Base-by-base conservation (phyloP, 1,140 invertebrate genomes). In the Episyrphus balteatus region DNA sequence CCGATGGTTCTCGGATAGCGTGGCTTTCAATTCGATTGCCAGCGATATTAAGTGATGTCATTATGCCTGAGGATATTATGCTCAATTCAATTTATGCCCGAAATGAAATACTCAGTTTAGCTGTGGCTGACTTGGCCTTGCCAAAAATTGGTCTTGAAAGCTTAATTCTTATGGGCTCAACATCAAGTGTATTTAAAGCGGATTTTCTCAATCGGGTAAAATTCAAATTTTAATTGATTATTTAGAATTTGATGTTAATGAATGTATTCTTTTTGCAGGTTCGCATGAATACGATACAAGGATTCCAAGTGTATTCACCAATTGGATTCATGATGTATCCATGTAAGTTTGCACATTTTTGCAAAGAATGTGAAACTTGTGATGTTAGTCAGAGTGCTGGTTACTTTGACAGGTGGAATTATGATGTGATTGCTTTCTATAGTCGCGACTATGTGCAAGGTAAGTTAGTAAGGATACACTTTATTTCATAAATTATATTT, bases 201-300 rank as follows among this genome's bases (percentile, higher is more conserved):
- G 89, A 93, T 59, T 92, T 88, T 67, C 73, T 93, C 14, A 95
- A 92, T 55, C 75, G 84, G 55, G 84, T 86, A 58, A 71, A 73
- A 62, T 47, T 51, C 41, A 45, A 42, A 12, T 41, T 15, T 14
- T 46, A 17, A 48, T 18, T 5, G 48, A 46, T 34, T 12, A 45
- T 47, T 21, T 37, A 39, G 5, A 46, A 19, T 11, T 36, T 19
- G 21, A 41, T 33, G 11, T 36, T 5, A 39, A 14, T 32, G 7
- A 38, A 32, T 44, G 44, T 44, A 45, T 31, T 43, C 2, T 38
- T 7, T 70, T 62, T 58, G 32, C 64, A 86, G 78, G 81, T 88
- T 9, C 74, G 86, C 46, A 90, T 92, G 84, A 90, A 90, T 64
- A 91, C 86, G 5, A 87, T 92, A 46, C 69, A 68, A 42, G 79